phyloP scores from a whole-genome alignment of 2,797 vertebrate species.

The Tangara arthus region DNA sequence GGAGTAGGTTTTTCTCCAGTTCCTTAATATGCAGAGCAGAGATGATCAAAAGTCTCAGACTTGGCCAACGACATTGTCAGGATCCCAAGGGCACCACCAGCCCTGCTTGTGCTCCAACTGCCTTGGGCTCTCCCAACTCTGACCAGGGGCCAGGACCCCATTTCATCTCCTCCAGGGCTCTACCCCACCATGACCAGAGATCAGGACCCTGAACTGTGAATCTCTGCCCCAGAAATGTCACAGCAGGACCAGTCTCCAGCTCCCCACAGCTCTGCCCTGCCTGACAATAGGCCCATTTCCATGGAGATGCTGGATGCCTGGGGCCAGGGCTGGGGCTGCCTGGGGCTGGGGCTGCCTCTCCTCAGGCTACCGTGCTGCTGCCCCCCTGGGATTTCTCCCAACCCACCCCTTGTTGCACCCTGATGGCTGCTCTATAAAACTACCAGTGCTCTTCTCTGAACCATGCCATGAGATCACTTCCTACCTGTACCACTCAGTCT shows the following conservation, averaged over 20 bases:
- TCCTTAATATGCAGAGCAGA: neutral
- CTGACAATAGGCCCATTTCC: neutral
- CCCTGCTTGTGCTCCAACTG: neutral
- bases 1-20: neutral
- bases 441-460: neutral
- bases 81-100: neutral
- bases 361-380: neutral
- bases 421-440: neutral
- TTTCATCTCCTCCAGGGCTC: neutral
- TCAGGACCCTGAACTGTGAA: neutral
- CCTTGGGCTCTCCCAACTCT: fast-evolving
- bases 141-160: neutral
- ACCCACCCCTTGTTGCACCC: neutral
- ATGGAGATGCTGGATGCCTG: neutral
- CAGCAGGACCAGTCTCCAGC: neutral
- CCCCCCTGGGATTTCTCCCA: neutral
- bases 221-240: neutral
- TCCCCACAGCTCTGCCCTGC: neutral
- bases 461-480: neutral
- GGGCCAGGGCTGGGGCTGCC: neutral
- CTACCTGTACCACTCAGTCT: neutral
- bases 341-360: neutral
- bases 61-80: neutral
- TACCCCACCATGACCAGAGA: too few species aligned
- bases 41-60: neutral